Percentiles rank a stretch among this genome's conserved stretches.
These are phyloP conservation scores for Heliangelus exortis DNA, from an alignment of 2,797 vertebrate species.

Conservation along the genomic window DNA sequence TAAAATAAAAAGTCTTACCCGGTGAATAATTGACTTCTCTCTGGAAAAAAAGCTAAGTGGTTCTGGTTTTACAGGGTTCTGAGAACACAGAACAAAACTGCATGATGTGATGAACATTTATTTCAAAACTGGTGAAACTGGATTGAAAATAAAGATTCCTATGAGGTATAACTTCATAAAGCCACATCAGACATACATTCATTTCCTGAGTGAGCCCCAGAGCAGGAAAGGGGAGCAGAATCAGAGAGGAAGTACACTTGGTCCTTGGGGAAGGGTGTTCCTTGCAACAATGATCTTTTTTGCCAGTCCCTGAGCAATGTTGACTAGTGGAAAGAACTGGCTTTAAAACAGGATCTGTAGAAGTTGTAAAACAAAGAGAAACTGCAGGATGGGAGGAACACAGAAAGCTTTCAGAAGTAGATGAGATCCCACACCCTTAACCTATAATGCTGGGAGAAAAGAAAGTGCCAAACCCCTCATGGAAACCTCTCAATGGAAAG, in stretches of 20 bases:
- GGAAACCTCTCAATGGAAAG: neutral
- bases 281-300: neutral
- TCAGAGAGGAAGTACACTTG: neutral
- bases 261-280: slow-evolving; percentile 41
- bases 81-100: neutral
- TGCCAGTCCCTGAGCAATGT: neutral
- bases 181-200: neutral
- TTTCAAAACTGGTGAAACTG: neutral
- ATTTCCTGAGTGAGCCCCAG: neutral
- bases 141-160: neutral
- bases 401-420: neutral
- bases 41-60: neutral
- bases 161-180: neutral
- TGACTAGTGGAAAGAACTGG: slow-evolving; percentile 25
- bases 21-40: neutral
- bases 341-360: neutral
- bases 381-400: neutral
- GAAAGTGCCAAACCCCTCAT: neutral
- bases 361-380: neutral
- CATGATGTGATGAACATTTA: neutral
- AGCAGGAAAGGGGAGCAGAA: slow-evolving; percentile 16
- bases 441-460: neutral
- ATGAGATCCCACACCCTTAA: neutral
- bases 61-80: neutral
- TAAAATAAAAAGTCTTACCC: neutral